Evolutionary conservation across 2,113 vertebrate genomes (phyloP), one percentile per base, ranked within the genome.

Genomic region (Hippocampus abdominalis): DNA sequence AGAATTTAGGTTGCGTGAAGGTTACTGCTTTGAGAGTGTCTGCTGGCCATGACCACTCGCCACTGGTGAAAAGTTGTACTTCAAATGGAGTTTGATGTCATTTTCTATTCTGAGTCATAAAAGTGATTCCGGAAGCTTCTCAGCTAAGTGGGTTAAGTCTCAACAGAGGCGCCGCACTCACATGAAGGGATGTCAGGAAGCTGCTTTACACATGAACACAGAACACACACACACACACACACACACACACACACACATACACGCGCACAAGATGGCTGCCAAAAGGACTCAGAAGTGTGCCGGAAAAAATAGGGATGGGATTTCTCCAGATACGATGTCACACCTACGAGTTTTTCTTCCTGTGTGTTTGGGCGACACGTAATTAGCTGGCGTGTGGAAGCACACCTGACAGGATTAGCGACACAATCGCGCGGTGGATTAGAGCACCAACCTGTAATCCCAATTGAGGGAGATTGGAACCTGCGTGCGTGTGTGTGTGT

Each of bases 321-420:
- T 23, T 40, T 23, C 39, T 15, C 62, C 3, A n/a, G 57, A 54
- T 54, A 23, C 6, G 57, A 16, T 60, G 25, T 32, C 57, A 29
- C 57, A 60, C 57, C 57, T 64, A 21, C 21, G 23, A 15, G 42
- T 25, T n/a, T 21, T 36, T 39, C 62, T 44, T 44, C 62, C 12
- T 42, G 13, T 46, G 23, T 83, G 84, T 85, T 75, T 80, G 74
- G 80, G 87, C 84, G 89, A 89, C 86, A 89, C 65, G 79, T 82
- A 91, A 92, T 91, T 91, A 91, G 90, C 85, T 90, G 85, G 90
- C 82, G 88, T 86, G 84, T 86, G 66, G 27, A 84, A 84, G 80
- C 84, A 89, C 57, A 60, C 84, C 87, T 89, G 91, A 84, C 88
- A 71, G 86, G 84, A 88, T 90, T 89, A 88, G 84, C 73, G 75